Evolutionary conservation across 1,140 invertebrate species (phyloP).

Genomic region (Caenorhabditis latens): DNA sequence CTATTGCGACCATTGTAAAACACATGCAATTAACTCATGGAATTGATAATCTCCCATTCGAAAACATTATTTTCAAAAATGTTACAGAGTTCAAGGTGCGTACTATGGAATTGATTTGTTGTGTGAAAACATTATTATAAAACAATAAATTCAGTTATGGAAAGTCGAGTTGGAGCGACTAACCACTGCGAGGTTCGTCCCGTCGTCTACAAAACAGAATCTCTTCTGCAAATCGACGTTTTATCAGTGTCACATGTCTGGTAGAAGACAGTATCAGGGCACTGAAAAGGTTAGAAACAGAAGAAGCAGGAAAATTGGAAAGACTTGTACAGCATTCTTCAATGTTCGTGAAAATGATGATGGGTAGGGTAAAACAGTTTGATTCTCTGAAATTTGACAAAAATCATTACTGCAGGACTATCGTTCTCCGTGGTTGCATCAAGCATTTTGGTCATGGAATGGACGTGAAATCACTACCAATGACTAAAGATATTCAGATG

Average conservation of each 20-base stretch:
- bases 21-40: background rate
- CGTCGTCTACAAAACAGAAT: background rate
- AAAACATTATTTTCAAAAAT: background rate
- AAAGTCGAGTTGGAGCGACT: background rate
- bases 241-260: background rate
- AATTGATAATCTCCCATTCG: background rate
- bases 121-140: too few relatives aligned
- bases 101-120: too few relatives aligned
- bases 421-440: background rate
- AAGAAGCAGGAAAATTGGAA: background rate
- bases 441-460: background rate
- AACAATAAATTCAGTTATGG: background rate
- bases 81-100: background rate
- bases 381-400: too few relatives aligned
- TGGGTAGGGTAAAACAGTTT: background rate
- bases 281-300: too few relatives aligned
- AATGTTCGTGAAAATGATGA: background rate
- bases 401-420: background rate
- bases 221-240: background rate
- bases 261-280: background rate
- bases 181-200: background rate
- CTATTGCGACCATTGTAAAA: background rate
- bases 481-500: background rate
- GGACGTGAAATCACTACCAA: background rate
- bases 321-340: conserved; percentile 12